Percentiles rank a stretch among this genome's conserved stretches.
Evolutionary conservation across 2,888 invertebrate genomes (phyloP).

Genomic region (Anagyrus pseudococci): DNA sequence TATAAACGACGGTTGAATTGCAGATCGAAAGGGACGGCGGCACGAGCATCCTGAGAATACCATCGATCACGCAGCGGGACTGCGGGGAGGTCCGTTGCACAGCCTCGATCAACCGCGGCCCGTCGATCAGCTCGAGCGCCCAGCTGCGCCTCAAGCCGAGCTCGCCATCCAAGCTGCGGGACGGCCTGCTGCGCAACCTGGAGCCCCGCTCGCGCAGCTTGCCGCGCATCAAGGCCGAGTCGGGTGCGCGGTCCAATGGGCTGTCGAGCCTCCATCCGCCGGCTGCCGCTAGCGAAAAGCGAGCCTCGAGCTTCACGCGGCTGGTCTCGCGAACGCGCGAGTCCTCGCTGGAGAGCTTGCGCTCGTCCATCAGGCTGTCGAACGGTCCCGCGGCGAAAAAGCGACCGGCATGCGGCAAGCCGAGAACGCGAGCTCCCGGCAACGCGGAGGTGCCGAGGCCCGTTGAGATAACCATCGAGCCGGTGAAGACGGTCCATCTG

Average conservation of each 20-base stretch:
- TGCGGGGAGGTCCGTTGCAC: slow-evolving; percentile 64
- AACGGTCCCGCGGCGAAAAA: neutral
- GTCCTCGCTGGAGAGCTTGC: slow-evolving; percentile 13
- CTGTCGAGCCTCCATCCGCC: slow-evolving; percentile 21
- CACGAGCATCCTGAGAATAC: slow-evolving; percentile 68
- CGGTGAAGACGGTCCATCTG: slow-evolving; percentile 18
- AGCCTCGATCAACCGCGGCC: slow-evolving; percentile 49
- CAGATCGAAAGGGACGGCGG: slow-evolving; percentile 63
- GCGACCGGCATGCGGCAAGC: too few species aligned
- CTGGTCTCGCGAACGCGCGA: neutral
- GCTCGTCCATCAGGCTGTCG: neutral
- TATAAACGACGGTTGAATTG: neutral
- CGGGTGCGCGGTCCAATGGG: slow-evolving; percentile 11
- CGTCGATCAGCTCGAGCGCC: slow-evolving; percentile 53
- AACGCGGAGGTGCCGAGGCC: neutral
- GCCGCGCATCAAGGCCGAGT: slow-evolving; percentile 19
- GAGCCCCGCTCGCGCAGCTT: slow-evolving; percentile 19
- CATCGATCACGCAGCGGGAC: slow-evolving; percentile 65
- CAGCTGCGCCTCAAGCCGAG: slow-evolving; percentile 48
- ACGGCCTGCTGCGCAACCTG: neutral
- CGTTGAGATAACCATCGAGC: slow-evolving; percentile 21
- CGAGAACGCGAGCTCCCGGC: neutral
- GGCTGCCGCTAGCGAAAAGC: slow-evolving; percentile 1
- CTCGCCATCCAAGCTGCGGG: slow-evolving; percentile 11
- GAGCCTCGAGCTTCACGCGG: slow-evolving; percentile 27